Base-by-base conservation (phyloP, 92 coral and sea anemone genomes). In the Galaxea fascicularis region DNA sequence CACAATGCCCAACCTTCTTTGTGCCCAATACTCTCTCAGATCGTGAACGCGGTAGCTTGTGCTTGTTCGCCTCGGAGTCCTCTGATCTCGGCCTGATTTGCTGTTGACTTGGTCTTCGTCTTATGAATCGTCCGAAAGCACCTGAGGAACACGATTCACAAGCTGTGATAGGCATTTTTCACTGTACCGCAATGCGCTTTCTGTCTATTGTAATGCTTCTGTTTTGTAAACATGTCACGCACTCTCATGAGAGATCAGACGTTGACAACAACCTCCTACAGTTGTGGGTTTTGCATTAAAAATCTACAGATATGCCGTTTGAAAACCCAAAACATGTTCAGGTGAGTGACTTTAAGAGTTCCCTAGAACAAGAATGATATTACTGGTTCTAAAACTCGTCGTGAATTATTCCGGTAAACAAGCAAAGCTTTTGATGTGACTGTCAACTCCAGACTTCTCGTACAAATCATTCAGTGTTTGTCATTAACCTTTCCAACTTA, bases 91-190 rank as follows among this genome's bases (percentile, higher is more conserved):
- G 29, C 53, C 82, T 82, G 12, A 94, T 73, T 29, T 94, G 95
- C 74, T 89, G 98, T 63, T 94, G 98, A 52, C 98, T 94, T 14
- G 98, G 95, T 25, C 98, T 79, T 29, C 98, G 82, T 41, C 95
- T 89, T 46, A 94, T 89, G 31, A 94, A 60, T 49, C 98, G 82
- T 30, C 98, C 95, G 29, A 92, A 76, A 29, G 90, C 94, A 86
- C 93, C 98, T 94, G 60, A 12, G 13, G 29, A 79, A 28, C 10
- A 30, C n/a, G 30, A 2, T 3, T 20, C 20, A 18, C 11, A n/a
- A n/a, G n/a, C n/a, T n/a, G 21, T 20, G 1, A 12, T 6, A 29
- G 1, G 26, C 4, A 21, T 8, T 49, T 52, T 51, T 30, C 56
- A 5, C 13, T 63, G 68, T 63, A 35, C 9, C 68, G 68, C 68